Percentiles rank a stretch among this genome's conserved stretches.
phyloP scores from a whole-genome alignment of 2,113 vertebrate species.

The Orientallactaga bullata region DNA sequence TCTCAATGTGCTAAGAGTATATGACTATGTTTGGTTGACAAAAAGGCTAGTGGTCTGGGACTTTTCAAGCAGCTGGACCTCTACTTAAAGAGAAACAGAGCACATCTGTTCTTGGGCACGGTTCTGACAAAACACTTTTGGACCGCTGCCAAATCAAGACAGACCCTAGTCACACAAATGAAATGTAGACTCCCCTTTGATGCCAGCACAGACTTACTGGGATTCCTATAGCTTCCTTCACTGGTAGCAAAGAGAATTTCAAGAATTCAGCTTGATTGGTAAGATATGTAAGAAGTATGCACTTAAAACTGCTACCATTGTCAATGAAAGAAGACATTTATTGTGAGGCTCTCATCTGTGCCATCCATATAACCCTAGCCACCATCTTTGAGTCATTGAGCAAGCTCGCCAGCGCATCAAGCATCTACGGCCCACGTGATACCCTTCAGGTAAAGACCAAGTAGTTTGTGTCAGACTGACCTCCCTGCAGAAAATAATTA shows the following conservation, averaged over 20 bases:
- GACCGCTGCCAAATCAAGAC: conserved; percentile 62
- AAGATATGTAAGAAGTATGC: not conserved
- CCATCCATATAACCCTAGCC: not conserved
- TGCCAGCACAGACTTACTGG: conserved; percentile 42
- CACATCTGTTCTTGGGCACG: conserved; percentile 42
- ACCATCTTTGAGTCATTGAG: not conserved
- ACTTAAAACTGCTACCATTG: not conserved
- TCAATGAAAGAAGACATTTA: not conserved
- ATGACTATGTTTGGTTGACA: conserved; percentile 67
- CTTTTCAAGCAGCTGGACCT: conserved; percentile 67
- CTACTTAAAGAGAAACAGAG: conserved; percentile 64
- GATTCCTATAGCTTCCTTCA: conserved; percentile 30
- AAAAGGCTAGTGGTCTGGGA: conserved; percentile 55
- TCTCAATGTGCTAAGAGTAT: not conserved
- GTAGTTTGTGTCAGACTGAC: not conserved
- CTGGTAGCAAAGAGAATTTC: conserved; percentile 29
- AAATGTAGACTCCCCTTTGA: conserved; percentile 35
- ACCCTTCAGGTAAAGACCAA: not conserved
- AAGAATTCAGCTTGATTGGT: not conserved
- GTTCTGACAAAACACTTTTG: conserved; percentile 65
- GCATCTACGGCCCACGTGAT: not conserved
- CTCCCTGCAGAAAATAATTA: not conserved
- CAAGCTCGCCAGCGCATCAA: not conserved
- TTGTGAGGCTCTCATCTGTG: not conserved
- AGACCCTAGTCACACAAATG: conserved; percentile 50